A percentile compares a stretch with the other conserved stretches of the same genome.
Evolutionary conservation across 1,140 invertebrate species (phyloP).

Genomic region (Drosophila varians): DNA sequence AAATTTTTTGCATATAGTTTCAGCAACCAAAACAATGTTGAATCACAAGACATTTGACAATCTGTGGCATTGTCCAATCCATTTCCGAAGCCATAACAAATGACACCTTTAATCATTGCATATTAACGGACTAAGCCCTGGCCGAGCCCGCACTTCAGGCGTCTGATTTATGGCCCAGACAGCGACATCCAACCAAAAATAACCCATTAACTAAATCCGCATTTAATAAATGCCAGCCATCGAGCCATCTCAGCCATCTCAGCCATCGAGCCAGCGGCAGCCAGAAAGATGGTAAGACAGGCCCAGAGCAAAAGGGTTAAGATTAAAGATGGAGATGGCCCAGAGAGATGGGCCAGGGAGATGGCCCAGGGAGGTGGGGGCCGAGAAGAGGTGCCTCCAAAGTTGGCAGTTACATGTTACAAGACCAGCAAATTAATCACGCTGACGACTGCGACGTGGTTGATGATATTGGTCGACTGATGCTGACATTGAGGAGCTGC

Average conservation of each 20-base stretch:
- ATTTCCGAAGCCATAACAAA: constrained; percentile 61
- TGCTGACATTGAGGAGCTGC: constrained; percentile 80
- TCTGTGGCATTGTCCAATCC: constrained; percentile 14
- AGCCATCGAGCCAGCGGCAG: background rate
- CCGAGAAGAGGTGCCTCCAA: background rate
- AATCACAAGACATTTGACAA: constrained; percentile 11
- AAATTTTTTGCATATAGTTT: background rate
- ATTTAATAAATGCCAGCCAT: constrained; percentile 78
- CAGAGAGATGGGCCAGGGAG: background rate
- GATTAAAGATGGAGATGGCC: background rate
- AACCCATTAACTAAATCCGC: constrained; percentile 80
- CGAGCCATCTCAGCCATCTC: background rate
- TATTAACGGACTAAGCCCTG: constrained; percentile 68
- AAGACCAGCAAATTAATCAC: constrained; percentile 78
- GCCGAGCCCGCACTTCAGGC: constrained; percentile 48
- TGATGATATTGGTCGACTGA: constrained; percentile 81
- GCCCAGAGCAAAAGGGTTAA: constrained; percentile 22
- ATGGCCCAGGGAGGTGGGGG: background rate
- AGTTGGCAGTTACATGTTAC: constrained; percentile 58
- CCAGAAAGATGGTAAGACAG: constrained; percentile 22
- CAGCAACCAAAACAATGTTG: background rate
- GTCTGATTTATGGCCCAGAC: constrained; percentile 67
- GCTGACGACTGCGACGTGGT: constrained; percentile 75
- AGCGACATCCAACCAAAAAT: constrained; percentile 68
- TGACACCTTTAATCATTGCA: constrained; percentile 81